phyloP scores from a whole-genome alignment of 2,113 vertebrate species.

The Nothocercus nigrocapillus region DNA sequence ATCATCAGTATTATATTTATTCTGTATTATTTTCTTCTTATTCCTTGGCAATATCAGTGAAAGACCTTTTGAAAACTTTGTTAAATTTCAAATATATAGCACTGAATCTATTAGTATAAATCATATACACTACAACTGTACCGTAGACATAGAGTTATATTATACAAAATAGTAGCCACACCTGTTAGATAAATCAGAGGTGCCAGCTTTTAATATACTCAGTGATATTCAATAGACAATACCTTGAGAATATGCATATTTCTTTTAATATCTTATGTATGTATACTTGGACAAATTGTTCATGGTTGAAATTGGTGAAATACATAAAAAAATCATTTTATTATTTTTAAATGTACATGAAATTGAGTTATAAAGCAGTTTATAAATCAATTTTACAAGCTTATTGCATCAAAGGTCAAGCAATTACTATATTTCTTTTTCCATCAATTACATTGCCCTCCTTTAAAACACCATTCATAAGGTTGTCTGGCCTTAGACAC shows the following conservation, averaged over 20 bases:
- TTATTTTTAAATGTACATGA: slow-evolving; percentile 21
- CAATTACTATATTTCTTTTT: slow-evolving; percentile 26
- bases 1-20: background rate
- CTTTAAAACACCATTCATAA: slow-evolving; percentile 59
- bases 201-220: background rate
- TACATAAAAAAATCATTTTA: background rate
- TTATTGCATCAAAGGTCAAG: slow-evolving; percentile 48
- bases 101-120: background rate
- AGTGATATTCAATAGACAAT: slow-evolving; percentile 7
- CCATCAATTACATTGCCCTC: slow-evolving; percentile 4
- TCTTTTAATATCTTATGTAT: slow-evolving; percentile 17
- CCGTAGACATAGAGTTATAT: background rate
- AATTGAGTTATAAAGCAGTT: slow-evolving; percentile 61
- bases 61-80: background rate
- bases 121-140: background rate
- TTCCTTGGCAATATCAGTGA: background rate
- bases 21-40: background rate
- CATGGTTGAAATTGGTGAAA: slow-evolving; percentile 49
- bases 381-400: slow-evolving; percentile 56
- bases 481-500: slow-evolving; percentile 56
- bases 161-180: background rate
- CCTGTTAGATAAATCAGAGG: background rate
- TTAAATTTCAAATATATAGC: background rate
- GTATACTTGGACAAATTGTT: slow-evolving; percentile 24
- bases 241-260: background rate